phyloP scores from a whole-genome alignment of 2,797 vertebrate species.

The Gymnoscopelus braueri region DNA sequence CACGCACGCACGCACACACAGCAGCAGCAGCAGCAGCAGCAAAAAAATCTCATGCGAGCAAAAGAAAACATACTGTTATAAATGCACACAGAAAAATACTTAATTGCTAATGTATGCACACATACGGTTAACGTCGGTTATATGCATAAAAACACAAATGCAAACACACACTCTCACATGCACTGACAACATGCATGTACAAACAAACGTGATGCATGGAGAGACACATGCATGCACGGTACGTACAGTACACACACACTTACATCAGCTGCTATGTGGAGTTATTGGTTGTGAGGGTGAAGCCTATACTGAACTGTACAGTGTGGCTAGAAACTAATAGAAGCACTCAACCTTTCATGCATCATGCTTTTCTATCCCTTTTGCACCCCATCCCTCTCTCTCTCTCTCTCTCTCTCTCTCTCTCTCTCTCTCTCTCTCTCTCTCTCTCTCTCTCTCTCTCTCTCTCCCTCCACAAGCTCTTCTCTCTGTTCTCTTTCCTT shows the following conservation, averaged over 20 bases:
- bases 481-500: slow-evolving; percentile 43
- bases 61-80: neutral
- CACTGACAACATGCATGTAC: neutral
- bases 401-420: neutral
- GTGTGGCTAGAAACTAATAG: slow-evolving; percentile 24
- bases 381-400: slow-evolving; percentile 2
- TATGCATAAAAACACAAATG: too few species aligned
- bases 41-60: neutral
- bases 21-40: too few species aligned
- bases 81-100: neutral
- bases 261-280: neutral
- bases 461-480: neutral
- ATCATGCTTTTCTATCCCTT: neutral
- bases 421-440: slow-evolving; percentile 1
- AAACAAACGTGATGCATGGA: neutral
- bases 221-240: neutral
- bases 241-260: neutral
- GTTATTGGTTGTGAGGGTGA: neutral
- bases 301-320: slow-evolving; percentile 2
- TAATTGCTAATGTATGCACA: neutral
- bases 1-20: slow-evolving; percentile 7
- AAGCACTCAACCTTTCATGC: slow-evolving; percentile 12
- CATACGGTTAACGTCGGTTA: too few species aligned
- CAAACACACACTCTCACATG: neutral
- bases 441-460: neutral